Evolutionary conservation across 2,113 vertebrate genomes (phyloP), one percentile per base, ranked within the genome.

Genomic region (Channa argus): DNA sequence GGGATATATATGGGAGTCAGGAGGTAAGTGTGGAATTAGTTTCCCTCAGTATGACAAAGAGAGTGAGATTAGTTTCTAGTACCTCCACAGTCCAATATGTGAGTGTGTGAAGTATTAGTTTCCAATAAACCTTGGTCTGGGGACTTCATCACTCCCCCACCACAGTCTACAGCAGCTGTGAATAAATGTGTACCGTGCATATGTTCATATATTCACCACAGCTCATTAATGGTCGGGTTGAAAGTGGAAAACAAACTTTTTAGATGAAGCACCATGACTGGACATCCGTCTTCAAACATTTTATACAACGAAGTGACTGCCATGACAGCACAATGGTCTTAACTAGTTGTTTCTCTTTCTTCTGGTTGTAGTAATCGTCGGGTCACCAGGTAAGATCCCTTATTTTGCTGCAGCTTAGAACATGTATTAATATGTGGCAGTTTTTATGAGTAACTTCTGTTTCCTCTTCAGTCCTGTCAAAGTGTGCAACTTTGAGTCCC

Each of bases 401-500:
- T 24, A 11, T 3, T 3, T 51, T 41, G 24, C 24, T 24, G 24
- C 24, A 24, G 24, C 24, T 24, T 24, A 24, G 24, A 24, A 24
- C 24, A 24, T 24, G 24, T 24, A 24, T 24, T 24, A 24, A 24
- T 24, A 24, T 24, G 36, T 15, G 56, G 7, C 24, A 38, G 36
- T 58, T 38, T n/a, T 11, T 4, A 13, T 41, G 37, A 43, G 3
- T 5, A 14, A 1, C 49, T 0, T 44, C 14, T 53, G 6, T 77
- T 36, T 34, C 74, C 37, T 76, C 34, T 72, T 2, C 83, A 99
- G 98, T 87, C 96, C 96, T 0, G 92, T 99, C 90, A 97, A 96
- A 92, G 63, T 95, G 14, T 88, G 84, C 44, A 93, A 97, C 79
- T 99, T 98, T 79, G 97, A 98, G 93, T 95, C 91, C 1, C 96